phyloP scores from a whole-genome alignment of 1,140 invertebrate genomes.

The Zaprionus kolodkinae region DNA sequence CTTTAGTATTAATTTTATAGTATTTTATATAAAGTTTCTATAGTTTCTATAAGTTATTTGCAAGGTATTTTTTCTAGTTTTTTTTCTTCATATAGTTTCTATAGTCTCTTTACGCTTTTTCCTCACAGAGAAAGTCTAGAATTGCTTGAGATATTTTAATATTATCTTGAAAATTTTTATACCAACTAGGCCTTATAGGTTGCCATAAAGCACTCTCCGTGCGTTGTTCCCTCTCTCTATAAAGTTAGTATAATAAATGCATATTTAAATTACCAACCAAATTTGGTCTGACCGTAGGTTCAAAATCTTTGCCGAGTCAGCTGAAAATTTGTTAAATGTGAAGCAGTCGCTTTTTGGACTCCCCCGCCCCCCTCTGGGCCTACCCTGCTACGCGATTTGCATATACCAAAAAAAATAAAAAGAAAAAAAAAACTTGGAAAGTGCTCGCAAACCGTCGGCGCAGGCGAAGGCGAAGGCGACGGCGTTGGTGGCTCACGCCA shows the following conservation, averaged over 20 bases:
- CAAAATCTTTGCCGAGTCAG: constrained; percentile 44
- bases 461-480: constrained; percentile 31
- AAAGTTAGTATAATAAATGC: constrained; percentile 51
- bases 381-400: constrained; percentile 17
- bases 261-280: constrained; percentile 63
- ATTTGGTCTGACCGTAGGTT: constrained; percentile 53
- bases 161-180: background rate
- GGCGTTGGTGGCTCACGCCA: constrained; percentile 43
- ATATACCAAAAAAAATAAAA: constrained; percentile 11
- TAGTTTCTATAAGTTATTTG: too few relatives aligned
- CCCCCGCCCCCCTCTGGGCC: too few relatives aligned
- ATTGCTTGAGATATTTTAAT: background rate
- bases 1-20: background rate
- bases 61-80: too few relatives aligned
- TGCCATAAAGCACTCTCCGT: background rate
- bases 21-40: background rate
- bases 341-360: constrained; percentile 28
- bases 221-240: background rate
- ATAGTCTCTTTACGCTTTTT: too few relatives aligned
- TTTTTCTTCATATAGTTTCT: too few relatives aligned
- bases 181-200: background rate
- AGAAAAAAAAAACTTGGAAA: constrained; percentile 35
- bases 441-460: constrained; percentile 34
- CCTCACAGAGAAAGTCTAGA: background rate
- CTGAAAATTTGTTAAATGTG: constrained; percentile 42